Conservation (phyloP, 2,113 vertebrate species). For the Tauraco erythrolophus region DNA sequence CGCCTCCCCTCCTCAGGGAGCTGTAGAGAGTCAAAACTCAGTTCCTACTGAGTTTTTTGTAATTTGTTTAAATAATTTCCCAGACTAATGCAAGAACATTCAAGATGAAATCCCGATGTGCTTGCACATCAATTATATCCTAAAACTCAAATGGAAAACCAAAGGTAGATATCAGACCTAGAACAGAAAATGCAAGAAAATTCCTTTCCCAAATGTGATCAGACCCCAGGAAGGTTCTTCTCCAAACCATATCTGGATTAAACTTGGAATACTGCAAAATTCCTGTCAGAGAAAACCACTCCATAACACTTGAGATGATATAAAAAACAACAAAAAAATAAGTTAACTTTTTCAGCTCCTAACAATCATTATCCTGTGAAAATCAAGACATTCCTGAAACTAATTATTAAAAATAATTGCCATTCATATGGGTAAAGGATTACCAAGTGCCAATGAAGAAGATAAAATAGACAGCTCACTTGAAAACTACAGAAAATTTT, state of each 20-base stretch:
- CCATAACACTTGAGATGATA: not conserved
- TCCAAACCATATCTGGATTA: not conserved
- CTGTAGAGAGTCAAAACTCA: not conserved
- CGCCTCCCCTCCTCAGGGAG: not conserved
- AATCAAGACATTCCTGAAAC: not conserved
- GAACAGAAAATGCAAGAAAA: not conserved
- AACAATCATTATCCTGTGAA: not conserved
- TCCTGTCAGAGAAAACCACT: not conserved
- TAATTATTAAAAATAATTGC: not conserved
- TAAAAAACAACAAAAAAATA: not conserved
- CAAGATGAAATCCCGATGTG: not conserved
- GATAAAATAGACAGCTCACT: not conserved
- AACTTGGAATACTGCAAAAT: not conserved
- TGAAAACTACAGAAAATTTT: not conserved
- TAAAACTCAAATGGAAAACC: not conserved
- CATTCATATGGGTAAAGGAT: not conserved
- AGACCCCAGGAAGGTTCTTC: not conserved
- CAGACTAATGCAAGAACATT: not conserved
- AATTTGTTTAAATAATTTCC: not conserved
- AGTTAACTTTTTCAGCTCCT: not conserved
- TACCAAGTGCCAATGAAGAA: not conserved
- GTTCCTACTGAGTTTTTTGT: not conserved
- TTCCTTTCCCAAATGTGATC: not conserved
- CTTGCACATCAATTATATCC: not conserved
- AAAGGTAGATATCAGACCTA: not conserved